Evolutionary conservation across 2,888 invertebrate species (phyloP), one percentile per base, ranked within the genome.

Genomic region (Charanyca ferruginea): DNA sequence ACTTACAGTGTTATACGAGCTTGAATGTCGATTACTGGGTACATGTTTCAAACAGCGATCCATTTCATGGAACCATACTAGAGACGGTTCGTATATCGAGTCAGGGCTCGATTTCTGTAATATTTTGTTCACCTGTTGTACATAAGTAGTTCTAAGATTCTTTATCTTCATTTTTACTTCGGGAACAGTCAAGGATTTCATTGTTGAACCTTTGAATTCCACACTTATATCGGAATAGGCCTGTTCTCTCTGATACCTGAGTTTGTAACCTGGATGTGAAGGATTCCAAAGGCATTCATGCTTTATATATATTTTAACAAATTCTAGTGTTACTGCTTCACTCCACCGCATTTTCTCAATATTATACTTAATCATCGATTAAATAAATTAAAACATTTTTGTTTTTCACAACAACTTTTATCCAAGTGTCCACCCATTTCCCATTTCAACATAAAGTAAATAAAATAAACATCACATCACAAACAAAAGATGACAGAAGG

Each of bases 231-330:
- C 85, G 1, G 77, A 62, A 72, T 94, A 95, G 0, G 95, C 95
- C 41, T 87, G 87, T 57, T 93, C 89, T 70, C 95, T 88, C 73
- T 89, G 89, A 66, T 84, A 85, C 80, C 89, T 92, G 9, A 90
- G 68, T 86, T 93, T 95, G 77, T 96, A 96, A 11, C 87, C 88
- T 0, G 90, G 84, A 73, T 94, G 91, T 48, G 85, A 79, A 1
- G 94, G 91, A 82, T 95, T 94, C 96, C 96, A 96, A 13, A 96
- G 86, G 68, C 94, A 94, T 80, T 96, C 95, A 66, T 95, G 90
- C 70, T 92, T 93, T 59, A 95, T 85, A 83, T 96, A 96, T 59
- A 95, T 86, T 85, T 93, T 95, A 13, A 96, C 95, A 77, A 96
- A 96, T 77, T 92, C 89, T 63, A 93, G 79, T 1, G 96, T 96